phyloP scores from a whole-genome alignment of 2,888 invertebrate species.

The Ferrisia virgata region DNA sequence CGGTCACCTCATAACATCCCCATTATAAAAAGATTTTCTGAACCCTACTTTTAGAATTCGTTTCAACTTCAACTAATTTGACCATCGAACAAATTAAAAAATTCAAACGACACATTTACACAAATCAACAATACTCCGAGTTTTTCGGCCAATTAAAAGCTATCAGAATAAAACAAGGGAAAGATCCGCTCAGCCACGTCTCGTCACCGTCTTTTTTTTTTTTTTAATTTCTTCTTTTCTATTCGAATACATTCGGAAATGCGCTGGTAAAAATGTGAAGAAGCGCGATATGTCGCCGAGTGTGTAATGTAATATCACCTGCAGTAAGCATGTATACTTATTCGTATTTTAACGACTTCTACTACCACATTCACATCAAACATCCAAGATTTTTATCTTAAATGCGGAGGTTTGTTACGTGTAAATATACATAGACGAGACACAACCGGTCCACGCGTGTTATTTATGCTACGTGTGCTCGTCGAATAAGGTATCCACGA shows the following conservation, averaged over 20 bases:
- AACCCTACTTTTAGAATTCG: too few species aligned
- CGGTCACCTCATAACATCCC: too few species aligned
- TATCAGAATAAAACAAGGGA: neutral
- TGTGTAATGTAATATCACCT: neutral
- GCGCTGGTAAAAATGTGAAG: neutral
- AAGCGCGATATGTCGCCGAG: neutral
- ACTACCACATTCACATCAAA: neutral
- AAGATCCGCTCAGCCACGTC: too few species aligned
- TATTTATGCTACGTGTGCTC: neutral
- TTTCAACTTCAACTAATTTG: too few species aligned
- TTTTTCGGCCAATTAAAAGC: neutral
- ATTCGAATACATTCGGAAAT: neutral
- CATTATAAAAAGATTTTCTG: too few species aligned
- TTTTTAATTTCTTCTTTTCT: neutral
- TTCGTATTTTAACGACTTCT: slow-evolving; percentile 7
- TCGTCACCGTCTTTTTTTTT: too few species aligned
- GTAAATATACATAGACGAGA: neutral
- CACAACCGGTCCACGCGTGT: neutral
- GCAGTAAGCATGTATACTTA: neutral
- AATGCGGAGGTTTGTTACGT: neutral
- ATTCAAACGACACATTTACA: neutral
- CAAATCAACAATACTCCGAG: too few species aligned
- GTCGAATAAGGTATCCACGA: neutral
- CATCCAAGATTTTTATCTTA: neutral
- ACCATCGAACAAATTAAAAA: neutral